Evolutionary conservation across 2,888 invertebrate genomes (phyloP).

Genomic region (Apodemia hepburni): DNA sequence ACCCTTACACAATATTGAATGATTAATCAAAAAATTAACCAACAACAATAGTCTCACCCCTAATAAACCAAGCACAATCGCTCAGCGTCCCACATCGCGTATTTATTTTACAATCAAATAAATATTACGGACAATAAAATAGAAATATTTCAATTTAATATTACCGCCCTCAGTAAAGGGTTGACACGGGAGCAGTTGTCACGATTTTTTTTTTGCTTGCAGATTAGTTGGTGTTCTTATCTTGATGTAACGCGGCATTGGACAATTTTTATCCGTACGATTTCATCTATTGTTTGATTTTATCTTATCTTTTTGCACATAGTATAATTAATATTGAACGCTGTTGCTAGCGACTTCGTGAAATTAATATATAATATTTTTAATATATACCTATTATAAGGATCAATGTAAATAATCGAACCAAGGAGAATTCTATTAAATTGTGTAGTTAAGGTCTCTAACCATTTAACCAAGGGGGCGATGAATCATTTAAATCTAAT

Average conservation of each 20-base stretch:
- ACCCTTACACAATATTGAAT: constrained; percentile 54
- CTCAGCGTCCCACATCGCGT: constrained; percentile 71
- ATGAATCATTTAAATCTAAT: too few relatives aligned
- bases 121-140: constrained; percentile 78
- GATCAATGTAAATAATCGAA: too few relatives aligned
- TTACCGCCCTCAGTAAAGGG: constrained; percentile 68
- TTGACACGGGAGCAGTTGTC: constrained; percentile 50
- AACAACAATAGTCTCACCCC: constrained; percentile 68
- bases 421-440: too few relatives aligned
- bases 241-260: constrained; percentile 74
- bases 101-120: constrained; percentile 80
- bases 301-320: neutral
- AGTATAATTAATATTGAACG: neutral
- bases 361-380: too few relatives aligned
- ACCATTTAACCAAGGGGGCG: too few relatives aligned
- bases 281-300: constrained; percentile 14
- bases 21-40: constrained; percentile 81
- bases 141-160: constrained; percentile 78
- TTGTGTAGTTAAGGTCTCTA: too few relatives aligned
- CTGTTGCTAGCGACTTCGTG: too few relatives aligned
- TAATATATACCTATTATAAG: too few relatives aligned
- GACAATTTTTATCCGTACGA: constrained; percentile 50
- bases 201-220: constrained; percentile 47
- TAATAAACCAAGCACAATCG: constrained; percentile 68
- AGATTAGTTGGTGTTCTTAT: constrained; percentile 54